Percentiles rank a stretch among this genome's conserved stretches.
These are phyloP conservation scores for Apamea epomidion DNA, from an alignment of 2,888 invertebrate species.

Conservation along the genomic window DNA sequence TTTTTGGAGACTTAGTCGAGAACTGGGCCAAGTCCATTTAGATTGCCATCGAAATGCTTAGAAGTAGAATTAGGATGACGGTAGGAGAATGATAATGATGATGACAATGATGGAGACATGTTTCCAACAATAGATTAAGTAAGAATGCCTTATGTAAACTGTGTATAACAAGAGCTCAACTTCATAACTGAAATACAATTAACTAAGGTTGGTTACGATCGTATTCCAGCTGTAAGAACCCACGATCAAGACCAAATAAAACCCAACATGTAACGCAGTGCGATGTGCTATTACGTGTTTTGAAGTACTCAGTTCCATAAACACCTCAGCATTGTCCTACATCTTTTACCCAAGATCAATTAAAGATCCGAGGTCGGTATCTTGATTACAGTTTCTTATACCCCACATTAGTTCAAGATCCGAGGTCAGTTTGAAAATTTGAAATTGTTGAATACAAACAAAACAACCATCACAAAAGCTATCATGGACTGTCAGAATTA, in stretches of 20 bases:
- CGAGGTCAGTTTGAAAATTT: background rate
- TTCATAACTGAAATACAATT: background rate
- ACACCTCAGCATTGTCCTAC: background rate
- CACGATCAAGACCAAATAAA: background rate
- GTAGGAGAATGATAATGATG: background rate
- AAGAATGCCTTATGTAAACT: background rate
- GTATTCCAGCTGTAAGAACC: too few species aligned
- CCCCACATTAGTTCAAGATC: background rate
- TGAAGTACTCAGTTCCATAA: background rate
- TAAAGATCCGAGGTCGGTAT: background rate
- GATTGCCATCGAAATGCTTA: too few species aligned
- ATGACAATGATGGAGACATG: background rate
- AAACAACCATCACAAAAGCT: conserved; percentile 1
- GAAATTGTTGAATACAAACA: background rate
- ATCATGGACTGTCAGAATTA: conserved; percentile 41
- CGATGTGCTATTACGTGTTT: background rate
- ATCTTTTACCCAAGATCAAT: background rate
- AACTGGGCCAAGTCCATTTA: too few species aligned
- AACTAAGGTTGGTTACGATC: background rate
- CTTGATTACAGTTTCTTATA: too few species aligned
- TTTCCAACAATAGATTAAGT: background rate
- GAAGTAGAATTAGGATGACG: too few species aligned
- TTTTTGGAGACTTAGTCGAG: too few species aligned
- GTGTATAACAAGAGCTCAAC: background rate
- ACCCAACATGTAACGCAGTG: background rate